These are phyloP conservation scores for Oxygymnocypris stewartii DNA, from an alignment of 2,113 vertebrate genomes.

Conservation along the genomic window DNA sequence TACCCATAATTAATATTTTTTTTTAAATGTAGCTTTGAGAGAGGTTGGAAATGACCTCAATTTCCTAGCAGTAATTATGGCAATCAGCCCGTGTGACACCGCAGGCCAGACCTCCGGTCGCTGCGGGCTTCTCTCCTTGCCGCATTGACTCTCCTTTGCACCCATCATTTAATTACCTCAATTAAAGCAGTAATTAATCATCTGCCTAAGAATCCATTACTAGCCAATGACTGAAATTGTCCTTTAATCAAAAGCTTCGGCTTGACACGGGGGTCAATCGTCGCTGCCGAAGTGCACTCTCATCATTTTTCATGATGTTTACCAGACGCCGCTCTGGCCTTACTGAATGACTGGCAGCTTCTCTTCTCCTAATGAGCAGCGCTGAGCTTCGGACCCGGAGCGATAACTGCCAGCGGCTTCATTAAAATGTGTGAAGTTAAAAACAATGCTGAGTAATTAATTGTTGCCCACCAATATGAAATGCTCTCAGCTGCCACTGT, in stretches of 20 bases:
- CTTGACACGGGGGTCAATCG: conserved; percentile 36
- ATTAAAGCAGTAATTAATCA: conserved; percentile 50
- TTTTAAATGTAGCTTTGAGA: conserved; percentile 14
- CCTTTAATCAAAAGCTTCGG: conserved; percentile 45
- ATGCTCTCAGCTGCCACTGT: conserved; percentile 39
- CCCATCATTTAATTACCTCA: conserved; percentile 47
- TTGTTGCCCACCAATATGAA: conserved; percentile 42
- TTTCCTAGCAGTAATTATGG: conserved; percentile 42
- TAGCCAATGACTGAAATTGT: conserved; percentile 37
- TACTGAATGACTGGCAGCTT: conserved; percentile 61
- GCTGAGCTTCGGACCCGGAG: conserved; percentile 49
- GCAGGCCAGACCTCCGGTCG: conserved; percentile 9
- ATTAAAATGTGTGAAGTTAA: conserved; percentile 60
- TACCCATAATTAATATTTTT: conserved; percentile 7
- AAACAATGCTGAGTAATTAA: conserved; percentile 37
- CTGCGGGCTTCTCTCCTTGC: conserved; percentile 28
- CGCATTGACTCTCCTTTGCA: conserved; percentile 44
- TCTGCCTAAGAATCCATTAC: conserved; percentile 42
- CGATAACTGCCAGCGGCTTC: conserved; percentile 66
- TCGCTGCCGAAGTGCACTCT: neutral
- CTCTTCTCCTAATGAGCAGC: conserved; percentile 64
- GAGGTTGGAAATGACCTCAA: conserved; percentile 34
- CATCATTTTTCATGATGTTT: conserved; percentile 34
- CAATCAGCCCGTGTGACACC: conserved; percentile 50
- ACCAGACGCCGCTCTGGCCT: conserved; percentile 35